phyloP scores from a whole-genome alignment of 2,113 vertebrate genomes.

The Crotophaga sulcirostris region DNA sequence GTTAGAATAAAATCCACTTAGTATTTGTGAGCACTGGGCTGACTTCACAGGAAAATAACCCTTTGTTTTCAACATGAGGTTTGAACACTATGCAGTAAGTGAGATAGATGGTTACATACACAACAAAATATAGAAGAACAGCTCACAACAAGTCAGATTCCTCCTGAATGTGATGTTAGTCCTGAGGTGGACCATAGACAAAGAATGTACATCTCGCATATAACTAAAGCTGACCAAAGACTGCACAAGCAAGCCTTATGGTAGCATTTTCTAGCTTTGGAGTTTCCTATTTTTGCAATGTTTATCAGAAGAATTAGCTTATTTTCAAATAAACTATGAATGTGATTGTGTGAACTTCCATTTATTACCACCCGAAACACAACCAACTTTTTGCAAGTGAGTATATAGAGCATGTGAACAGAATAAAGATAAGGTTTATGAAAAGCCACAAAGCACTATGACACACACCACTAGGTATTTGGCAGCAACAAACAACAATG shows the following conservation, averaged over 20 bases:
- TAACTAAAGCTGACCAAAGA: neutral
- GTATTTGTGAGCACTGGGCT: neutral
- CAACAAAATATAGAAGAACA: neutral
- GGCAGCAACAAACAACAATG: neutral
- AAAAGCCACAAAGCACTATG: neutral
- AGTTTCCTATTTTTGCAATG: neutral
- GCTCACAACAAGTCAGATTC: neutral
- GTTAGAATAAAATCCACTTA: neutral
- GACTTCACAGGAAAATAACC: neutral
- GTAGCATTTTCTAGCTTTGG: neutral
- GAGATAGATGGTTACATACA: neutral
- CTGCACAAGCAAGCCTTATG: neutral
- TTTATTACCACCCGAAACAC: neutral
- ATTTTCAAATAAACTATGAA: neutral
- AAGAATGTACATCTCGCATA: neutral
- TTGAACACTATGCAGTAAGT: neutral
- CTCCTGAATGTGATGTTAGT: neutral
- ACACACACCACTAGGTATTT: neutral
- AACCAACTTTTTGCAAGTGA: neutral
- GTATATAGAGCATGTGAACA: neutral
- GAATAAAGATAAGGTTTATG: neutral
- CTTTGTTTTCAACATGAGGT: neutral
- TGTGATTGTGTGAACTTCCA: neutral
- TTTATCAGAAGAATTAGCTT: neutral
- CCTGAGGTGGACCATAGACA: neutral